Evolutionary conservation across 2,888 invertebrate genomes (phyloP), one percentile per base, ranked within the genome.

Genomic region (Scaptomyza caliginosa): DNA sequence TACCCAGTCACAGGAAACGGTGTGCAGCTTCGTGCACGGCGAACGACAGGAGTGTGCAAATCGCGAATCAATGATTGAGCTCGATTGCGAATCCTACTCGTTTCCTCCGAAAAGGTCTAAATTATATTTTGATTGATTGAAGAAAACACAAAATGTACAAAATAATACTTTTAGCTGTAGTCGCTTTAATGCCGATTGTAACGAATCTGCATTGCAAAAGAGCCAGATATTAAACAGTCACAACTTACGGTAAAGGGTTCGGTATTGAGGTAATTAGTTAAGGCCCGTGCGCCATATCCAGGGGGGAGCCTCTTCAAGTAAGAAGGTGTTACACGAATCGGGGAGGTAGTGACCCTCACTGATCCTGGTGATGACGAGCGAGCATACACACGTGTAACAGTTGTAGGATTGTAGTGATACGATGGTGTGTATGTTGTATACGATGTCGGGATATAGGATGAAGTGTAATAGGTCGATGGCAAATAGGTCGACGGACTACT

Each of bases 21-120:
- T 19, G 91, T 90, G 68, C 93, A 89, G 59, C 94, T 93, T 75
- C 93, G 93, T 43, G 94, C 94, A 76, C 96, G 94, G 52, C 96
- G 94, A 54, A 95, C 94, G 59, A 96, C 94, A 67, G 95, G 95
- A 39, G 95, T 93, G 89, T 96, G 95, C 76, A 96, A 93, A 79
- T 95, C 94, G 81, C 94, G 94, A 77, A 96, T 92, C 54, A 96
- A 93, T 56, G 95, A 93, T 80, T 95, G 94, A 45, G 96, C 95
- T 88, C 95, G 94, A 50, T 96, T 95, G 78, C 96, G 94, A 90
- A 97, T 96, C 84, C 94, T 94, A 89, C 95, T 94, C 74, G 95
- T 95, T 92, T 96, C 96, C 90, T 96, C 96, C 90, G 96, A 95
- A 92, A 96, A 97, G 80, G 93, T 93, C 96, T 97, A 93, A 11